A percentile compares a stretch with the other conserved stretches of the same genome.
phyloP scores from a whole-genome alignment of 2,113 vertebrate species.

The Thryonomys swinderianus region DNA sequence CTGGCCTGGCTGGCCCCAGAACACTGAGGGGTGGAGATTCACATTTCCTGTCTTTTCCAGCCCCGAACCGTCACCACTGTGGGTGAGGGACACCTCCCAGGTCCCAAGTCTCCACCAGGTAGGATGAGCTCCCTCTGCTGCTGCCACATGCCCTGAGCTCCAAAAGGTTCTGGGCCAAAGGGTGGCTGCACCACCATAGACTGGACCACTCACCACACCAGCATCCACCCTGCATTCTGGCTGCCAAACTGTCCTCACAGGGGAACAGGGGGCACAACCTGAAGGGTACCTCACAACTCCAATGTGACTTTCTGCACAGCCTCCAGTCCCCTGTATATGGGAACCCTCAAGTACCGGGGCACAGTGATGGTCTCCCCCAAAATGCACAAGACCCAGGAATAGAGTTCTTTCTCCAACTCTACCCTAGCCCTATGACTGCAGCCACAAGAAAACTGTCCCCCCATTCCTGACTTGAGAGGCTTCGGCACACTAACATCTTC shows the following conservation, averaged over 20 bases:
- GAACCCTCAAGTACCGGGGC: background rate
- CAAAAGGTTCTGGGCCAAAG: background rate
- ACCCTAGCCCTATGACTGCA: background rate
- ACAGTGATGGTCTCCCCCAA: background rate
- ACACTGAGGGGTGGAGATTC: fast-evolving
- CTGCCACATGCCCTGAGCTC: background rate
- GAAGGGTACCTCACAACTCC: background rate
- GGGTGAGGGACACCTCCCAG: fast-evolving
- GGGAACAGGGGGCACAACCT: fast-evolving
- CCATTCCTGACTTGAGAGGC: background rate
- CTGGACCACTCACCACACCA: no score
- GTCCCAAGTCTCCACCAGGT: background rate
- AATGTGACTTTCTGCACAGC: background rate
- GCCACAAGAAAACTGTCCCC: background rate
- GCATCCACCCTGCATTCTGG: fast-evolving
- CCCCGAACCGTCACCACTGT: background rate
- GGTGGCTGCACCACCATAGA: background rate
- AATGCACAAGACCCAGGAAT: background rate
- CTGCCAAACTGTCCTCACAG: background rate
- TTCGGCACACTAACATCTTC: background rate
- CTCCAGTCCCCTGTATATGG: background rate
- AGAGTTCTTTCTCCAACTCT: background rate
- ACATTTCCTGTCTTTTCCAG: background rate
- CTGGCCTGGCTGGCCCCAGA: background rate
- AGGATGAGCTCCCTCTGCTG: background rate